phyloP scores from a whole-genome alignment of 2,113 vertebrate species.

The Aspidoscelis tigris region DNA sequence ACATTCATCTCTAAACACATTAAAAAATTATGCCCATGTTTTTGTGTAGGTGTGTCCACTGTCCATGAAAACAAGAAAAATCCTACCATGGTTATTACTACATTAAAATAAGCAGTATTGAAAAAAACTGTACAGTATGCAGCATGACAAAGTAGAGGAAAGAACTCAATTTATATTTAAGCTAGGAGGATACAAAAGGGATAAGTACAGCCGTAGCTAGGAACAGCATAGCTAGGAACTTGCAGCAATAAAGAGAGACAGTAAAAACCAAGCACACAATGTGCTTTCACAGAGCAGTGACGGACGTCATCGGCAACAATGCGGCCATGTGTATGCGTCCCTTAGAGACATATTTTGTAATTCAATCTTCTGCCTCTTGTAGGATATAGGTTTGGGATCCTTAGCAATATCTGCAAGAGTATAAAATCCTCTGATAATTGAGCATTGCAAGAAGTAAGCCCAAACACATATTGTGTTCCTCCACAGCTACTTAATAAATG shows the following conservation, averaged over 20 bases:
- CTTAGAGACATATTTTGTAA: slow-evolving; percentile 61
- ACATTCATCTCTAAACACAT: slow-evolving; percentile 39
- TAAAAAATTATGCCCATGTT: slow-evolving; percentile 63
- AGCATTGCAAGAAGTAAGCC: slow-evolving; percentile 53
- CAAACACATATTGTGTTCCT: slow-evolving; percentile 42
- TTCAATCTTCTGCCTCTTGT: slow-evolving; percentile 49
- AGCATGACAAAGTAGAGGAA: slow-evolving; percentile 31
- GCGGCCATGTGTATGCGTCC: slow-evolving; percentile 51
- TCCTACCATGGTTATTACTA: slow-evolving; percentile 45
- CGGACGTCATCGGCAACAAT: slow-evolving; percentile 64
- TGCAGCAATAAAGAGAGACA: slow-evolving; percentile 66
- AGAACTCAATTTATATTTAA: slow-evolving; percentile 40
- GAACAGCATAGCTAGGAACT: slow-evolving; percentile 62
- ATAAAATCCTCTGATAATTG: slow-evolving; percentile 56
- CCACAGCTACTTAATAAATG: slow-evolving; percentile 69
- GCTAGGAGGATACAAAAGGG: slow-evolving; percentile 45
- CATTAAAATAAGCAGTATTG: slow-evolving; percentile 43
- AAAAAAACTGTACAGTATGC: slow-evolving; percentile 9
- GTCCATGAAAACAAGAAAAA: slow-evolving; percentile 48
- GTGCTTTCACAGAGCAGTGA: slow-evolving; percentile 54
- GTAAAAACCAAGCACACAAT: slow-evolving; percentile 65
- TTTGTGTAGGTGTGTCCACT: slow-evolving; percentile 25
- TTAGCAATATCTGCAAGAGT: slow-evolving; percentile 34
- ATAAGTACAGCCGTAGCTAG: slow-evolving; percentile 39
- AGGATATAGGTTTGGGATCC: slow-evolving; percentile 53